Conservation (phyloP, 2,888 invertebrate species). For the Petrolisthes manimaculis region DNA sequence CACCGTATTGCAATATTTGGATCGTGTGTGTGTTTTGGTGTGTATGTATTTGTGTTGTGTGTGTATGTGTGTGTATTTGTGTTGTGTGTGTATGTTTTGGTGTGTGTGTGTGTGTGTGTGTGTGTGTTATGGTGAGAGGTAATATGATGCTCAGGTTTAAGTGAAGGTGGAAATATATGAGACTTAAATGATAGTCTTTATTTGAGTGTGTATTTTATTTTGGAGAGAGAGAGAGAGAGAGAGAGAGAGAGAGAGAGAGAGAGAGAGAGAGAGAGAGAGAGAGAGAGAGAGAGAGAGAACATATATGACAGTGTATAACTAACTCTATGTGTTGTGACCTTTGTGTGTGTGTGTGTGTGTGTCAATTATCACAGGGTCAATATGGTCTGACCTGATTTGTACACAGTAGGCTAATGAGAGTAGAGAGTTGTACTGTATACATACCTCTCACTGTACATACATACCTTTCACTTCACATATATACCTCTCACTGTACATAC, state of each 20-base stretch:
- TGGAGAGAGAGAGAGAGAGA: neutral
- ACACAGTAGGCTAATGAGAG: neutral
- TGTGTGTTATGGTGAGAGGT: no score
- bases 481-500: neutral
- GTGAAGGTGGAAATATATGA: no score
- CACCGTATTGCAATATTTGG: no score
- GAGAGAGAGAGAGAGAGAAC: neutral
- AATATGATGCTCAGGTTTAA: no score
- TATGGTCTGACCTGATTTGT: neutral
- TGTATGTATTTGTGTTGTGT: no score
- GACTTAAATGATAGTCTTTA: no score
- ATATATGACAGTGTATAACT: neutral
- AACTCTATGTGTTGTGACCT: neutral
- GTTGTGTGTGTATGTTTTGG: no score
- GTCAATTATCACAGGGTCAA: neutral
- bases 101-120: no score
- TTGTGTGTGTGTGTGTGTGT: no score
- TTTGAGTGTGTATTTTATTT: no score
- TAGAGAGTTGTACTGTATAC: neutral
- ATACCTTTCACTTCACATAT: neutral
- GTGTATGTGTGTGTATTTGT: no score
- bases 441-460: neutral
- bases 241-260: conserved; percentile 11
- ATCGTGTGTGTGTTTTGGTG: no score
- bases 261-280: neutral